Percentiles rank a stretch among this genome's conserved stretches.
Evolutionary conservation across 2,113 vertebrate species (phyloP).

Genomic region (Serranochromis macrocephalus): DNA sequence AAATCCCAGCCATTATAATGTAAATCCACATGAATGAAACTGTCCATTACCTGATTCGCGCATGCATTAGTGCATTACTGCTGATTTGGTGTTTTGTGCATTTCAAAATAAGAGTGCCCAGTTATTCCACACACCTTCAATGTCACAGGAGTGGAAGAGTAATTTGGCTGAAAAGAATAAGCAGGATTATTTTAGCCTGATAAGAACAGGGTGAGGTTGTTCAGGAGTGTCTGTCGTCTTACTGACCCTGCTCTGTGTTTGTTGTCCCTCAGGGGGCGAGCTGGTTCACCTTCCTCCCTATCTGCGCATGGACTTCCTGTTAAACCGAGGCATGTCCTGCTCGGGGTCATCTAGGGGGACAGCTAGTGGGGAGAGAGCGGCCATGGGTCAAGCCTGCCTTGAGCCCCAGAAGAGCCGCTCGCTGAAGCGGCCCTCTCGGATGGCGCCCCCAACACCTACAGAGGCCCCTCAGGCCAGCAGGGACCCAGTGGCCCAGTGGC

Average conservation of each 20-base stretch:
- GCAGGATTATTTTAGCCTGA: not conserved
- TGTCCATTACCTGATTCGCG: not conserved
- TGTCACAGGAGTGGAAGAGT: not conserved
- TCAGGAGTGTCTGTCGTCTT: not conserved
- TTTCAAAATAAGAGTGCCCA: not conserved
- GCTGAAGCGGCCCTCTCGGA: constrained; percentile 85
- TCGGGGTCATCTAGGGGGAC: constrained; percentile 70
- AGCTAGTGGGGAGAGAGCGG: constrained; percentile 79
- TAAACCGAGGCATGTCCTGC: constrained; percentile 85
- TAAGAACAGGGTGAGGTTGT: not conserved
- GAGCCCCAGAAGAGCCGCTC: constrained; percentile 98
- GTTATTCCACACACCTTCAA: not conserved
- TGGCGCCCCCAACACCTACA: constrained; percentile 70
- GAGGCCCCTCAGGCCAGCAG: constrained; percentile 74
- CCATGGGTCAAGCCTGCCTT: constrained; percentile 91
- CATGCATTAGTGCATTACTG: not conserved
- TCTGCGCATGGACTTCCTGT: constrained; percentile 98
- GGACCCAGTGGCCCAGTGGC: constrained; percentile 87
- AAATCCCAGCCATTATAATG: not conserved
- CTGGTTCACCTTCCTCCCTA: constrained; percentile 97
- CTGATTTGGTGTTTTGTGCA: not conserved
- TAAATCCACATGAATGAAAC: not conserved
- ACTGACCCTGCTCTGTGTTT: not conserved
- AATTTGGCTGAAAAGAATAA: not conserved
- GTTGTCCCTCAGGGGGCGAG: constrained; percentile 77